phyloP scores from a whole-genome alignment of 2,888 invertebrate genomes.

The Patella caerulea region DNA sequence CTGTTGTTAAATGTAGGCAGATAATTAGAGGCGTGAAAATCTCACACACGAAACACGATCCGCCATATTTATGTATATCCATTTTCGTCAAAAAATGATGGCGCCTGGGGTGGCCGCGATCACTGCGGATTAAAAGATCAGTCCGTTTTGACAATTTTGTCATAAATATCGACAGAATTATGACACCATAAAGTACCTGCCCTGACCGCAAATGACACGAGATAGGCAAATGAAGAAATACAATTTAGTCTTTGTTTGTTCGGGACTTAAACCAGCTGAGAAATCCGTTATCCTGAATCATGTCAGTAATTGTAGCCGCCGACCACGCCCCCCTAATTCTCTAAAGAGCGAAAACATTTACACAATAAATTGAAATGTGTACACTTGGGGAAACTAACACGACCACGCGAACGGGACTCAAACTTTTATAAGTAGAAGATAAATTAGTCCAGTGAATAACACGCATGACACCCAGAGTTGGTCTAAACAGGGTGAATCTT shows the following conservation, averaged over 20 bases:
- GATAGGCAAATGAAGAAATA: background rate
- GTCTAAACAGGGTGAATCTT: no score
- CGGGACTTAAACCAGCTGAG: background rate
- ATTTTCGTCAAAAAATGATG: slow-evolving; percentile 7
- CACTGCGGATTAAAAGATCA: slow-evolving; percentile 2
- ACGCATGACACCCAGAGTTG: no score
- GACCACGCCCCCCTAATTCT: background rate
- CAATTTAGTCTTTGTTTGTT: slow-evolving; percentile 3
- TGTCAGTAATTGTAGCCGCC: background rate
- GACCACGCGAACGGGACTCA: background rate
- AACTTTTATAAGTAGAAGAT: no score
- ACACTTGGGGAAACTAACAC: background rate
- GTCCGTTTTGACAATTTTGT: slow-evolving; percentile 2
- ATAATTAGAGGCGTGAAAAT: slow-evolving; percentile 12
- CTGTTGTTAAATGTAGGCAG: slow-evolving; percentile 7
- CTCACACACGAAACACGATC: background rate
- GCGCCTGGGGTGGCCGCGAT: slow-evolving; percentile 6
- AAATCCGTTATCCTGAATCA: background rate
- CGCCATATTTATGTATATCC: slow-evolving; percentile 2
- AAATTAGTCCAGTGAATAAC: no score
- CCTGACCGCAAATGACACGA: background rate
- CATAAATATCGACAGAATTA: background rate
- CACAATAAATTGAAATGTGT: slow-evolving; percentile 3
- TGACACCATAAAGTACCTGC: slow-evolving; percentile 4
- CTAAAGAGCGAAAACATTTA: slow-evolving; percentile 10